Evolutionary conservation across 2,113 vertebrate species (phyloP).

Genomic region (Toxotes chatareus): DNA sequence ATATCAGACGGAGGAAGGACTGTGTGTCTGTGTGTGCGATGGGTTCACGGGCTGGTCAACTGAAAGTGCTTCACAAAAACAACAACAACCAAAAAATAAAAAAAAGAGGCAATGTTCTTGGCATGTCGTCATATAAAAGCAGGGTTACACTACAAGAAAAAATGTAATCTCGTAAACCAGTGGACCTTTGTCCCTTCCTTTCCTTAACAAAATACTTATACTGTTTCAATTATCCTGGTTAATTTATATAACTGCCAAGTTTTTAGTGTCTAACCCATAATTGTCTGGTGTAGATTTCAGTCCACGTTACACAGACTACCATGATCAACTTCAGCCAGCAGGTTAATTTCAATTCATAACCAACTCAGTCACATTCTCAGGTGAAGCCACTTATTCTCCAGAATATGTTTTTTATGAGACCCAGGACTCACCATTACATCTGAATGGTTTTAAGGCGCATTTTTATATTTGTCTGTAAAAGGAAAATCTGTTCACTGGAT

Average conservation of each 20-base stretch:
- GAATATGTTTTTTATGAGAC: not conserved
- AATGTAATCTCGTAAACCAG: slow-evolving; percentile 18
- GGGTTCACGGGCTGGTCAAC: slow-evolving; percentile 79
- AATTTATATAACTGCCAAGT: slow-evolving; percentile 2
- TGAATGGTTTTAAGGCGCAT: too few relatives aligned
- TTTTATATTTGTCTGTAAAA: too few relatives aligned
- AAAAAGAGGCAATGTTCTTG: slow-evolving; percentile 32
- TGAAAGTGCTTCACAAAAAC: slow-evolving; percentile 39
- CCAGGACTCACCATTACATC: not conserved
- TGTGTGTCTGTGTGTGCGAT: slow-evolving; percentile 48
- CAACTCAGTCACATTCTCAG: not conserved
- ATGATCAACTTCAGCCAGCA: not conserved
- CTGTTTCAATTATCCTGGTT: not conserved
- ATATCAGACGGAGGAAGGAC: slow-evolving; percentile 63
- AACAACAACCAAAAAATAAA: not conserved
- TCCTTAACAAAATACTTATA: not conserved
- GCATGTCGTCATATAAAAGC: slow-evolving; percentile 18
- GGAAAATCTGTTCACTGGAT: too few relatives aligned
- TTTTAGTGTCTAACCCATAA: not conserved
- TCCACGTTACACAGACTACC: not conserved
- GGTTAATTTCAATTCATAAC: not conserved
- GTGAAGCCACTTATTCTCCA: not conserved
- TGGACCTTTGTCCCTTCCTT: slow-evolving; percentile 7
- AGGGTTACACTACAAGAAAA: slow-evolving; percentile 2
- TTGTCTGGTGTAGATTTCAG: not conserved